Conservation (phyloP, 2,113 vertebrate genomes). For the Marcusenius ussheri region DNA sequence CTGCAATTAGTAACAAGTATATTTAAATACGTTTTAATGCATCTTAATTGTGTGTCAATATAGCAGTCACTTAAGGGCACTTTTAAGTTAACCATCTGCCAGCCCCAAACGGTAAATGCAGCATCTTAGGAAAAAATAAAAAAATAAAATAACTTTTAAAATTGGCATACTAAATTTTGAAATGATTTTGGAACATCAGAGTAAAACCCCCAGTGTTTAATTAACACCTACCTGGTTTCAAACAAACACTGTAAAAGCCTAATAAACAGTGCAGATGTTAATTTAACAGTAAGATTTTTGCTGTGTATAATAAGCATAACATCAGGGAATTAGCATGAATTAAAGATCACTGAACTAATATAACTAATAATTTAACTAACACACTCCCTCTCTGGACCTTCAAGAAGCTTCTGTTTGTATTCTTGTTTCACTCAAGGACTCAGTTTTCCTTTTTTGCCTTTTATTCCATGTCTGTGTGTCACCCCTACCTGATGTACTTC, state of each 20-base stretch:
- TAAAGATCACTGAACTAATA: background rate
- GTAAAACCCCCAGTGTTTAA: background rate
- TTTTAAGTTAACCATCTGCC: background rate
- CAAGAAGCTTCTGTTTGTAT: background rate
- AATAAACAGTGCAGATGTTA: background rate
- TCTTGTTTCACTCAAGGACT: background rate
- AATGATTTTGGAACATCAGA: background rate
- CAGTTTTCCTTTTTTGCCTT: background rate
- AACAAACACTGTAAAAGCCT: background rate
- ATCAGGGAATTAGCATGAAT: background rate
- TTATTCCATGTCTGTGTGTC: background rate
- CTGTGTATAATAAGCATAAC: background rate
- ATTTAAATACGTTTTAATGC: background rate
- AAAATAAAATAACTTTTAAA: background rate
- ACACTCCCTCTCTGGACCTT: background rate
- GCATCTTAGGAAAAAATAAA: background rate
- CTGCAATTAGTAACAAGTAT: background rate
- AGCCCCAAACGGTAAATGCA: background rate
- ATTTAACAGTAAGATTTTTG: background rate
- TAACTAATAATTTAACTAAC: background rate
- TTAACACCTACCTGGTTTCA: background rate
- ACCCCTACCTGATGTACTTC: background rate
- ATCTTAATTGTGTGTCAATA: background rate
- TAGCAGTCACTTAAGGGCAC: background rate
- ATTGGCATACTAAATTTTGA: background rate